Evolutionary conservation across 2,888 invertebrate genomes (phyloP), one percentile per base, ranked within the genome.

Genomic region (Crossocerus cetratus): DNA sequence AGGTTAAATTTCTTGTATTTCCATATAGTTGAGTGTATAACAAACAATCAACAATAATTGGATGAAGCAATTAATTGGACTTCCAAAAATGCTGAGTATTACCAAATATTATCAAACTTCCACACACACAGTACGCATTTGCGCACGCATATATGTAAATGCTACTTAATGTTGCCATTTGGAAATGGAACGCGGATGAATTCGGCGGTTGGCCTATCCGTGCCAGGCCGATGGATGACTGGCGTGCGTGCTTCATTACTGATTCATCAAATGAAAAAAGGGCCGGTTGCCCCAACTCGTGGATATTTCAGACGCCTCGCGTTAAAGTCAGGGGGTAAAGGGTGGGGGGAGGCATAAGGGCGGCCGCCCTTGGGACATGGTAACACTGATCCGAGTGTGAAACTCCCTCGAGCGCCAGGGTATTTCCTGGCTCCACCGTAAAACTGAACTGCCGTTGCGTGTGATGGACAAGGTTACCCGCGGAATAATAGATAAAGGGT

Each of bases 361-460:
- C 70, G 55, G 57, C 45, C 54, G 76, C 81, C 76, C 82, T 18
- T 58, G 81, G 73, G 81, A 81, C 45, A 21, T 49, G 70, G 72
- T 72, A 80, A 65, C 75, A 68, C 58, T 75, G 78, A 58, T 69
- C 72, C 69, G 74, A 74, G 76, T 79, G 82, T 71, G 74, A 72
- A 74, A n/a, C n/a, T 49, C 77, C 66, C 71, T 65, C 75, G n/a
- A 4, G 16, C 5, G 3, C 4, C 73, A 74, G 63, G 69, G 75
- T 77, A 70, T 82, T 76, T 62, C 70, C 73, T 45, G 65, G 59
- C 65, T 69, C 72, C 72, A 63, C 74, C 70, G 74, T 81, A 76
- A 81, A 81, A 81, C 74, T 66, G 72, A 80, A 80, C 81, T 76
- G 71, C 68, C 72, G 69, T 78, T 80, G 80, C 80, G 81, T 80